These are phyloP conservation scores for Odontomachus brunneus DNA, from an alignment of 1,140 invertebrate species.

Conservation along the genomic window DNA sequence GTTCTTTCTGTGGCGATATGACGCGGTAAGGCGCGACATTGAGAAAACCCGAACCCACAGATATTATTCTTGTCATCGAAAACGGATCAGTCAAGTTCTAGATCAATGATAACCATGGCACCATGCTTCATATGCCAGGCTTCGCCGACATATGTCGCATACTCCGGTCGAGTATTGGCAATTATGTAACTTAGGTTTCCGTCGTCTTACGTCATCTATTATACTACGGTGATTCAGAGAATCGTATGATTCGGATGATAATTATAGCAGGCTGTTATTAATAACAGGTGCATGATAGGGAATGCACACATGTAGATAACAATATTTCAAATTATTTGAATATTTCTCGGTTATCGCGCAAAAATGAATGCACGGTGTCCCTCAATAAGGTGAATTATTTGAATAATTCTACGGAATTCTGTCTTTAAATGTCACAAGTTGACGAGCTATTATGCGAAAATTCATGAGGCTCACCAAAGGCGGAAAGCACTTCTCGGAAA, in stretches of 20 bases:
- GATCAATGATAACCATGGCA: conserved; percentile 35
- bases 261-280: neutral
- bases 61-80: neutral
- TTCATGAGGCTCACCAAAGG: neutral
- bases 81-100: conserved; percentile 33
- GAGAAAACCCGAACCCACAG: conserved; percentile 3
- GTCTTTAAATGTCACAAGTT: neutral
- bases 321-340: neutral
- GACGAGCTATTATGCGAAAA: neutral
- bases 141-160: conserved; percentile 27
- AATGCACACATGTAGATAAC: neutral
- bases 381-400: neutral
- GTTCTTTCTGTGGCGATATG: conserved; percentile 2
- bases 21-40: neutral
- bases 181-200: conserved; percentile 20
- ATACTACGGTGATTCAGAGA: neutral
- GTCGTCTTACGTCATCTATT: conserved; percentile 13
- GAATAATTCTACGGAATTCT: neutral
- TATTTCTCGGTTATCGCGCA: neutral
- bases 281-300: neutral
- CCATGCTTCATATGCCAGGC: neutral
- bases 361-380: neutral
- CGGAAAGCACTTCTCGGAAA: neutral
- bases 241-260: neutral
- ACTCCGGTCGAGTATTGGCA: neutral